phyloP scores from a whole-genome alignment of 2,797 vertebrate genomes.

The Sparidentex hasta region DNA sequence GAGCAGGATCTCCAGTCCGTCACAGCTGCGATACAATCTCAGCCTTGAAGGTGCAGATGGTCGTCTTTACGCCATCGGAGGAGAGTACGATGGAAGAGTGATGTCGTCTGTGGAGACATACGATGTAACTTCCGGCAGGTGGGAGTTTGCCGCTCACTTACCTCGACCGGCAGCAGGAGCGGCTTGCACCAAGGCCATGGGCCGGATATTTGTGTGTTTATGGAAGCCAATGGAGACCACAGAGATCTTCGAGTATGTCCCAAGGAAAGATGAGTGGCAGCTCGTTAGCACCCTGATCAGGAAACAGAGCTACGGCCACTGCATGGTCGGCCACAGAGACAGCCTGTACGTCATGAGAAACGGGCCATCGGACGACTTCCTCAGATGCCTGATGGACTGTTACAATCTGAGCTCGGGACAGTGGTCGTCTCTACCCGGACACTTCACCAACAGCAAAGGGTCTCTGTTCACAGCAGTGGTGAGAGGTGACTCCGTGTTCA shows the following conservation, averaged over 20 bases:
- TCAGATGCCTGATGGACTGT: slow-evolving; percentile 93
- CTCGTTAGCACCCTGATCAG: slow-evolving; percentile 87
- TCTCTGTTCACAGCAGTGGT: slow-evolving; percentile 92
- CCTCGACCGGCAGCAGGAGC: slow-evolving; percentile 87
- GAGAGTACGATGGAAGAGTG: slow-evolving; percentile 86
- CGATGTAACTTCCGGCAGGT: slow-evolving; percentile 78
- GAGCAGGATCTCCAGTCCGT: slow-evolving; percentile 87
- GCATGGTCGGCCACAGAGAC: slow-evolving; percentile 93
- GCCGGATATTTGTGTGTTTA: slow-evolving; percentile 91
- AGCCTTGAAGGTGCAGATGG: slow-evolving; percentile 87
- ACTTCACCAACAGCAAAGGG: slow-evolving; percentile 95
- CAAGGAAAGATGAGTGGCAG: slow-evolving; percentile 83
- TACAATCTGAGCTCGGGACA: slow-evolving; percentile 90
- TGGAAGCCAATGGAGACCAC: slow-evolving; percentile 94
- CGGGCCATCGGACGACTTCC: slow-evolving; percentile 93
- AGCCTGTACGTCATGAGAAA: slow-evolving; percentile 94
- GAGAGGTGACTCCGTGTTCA: slow-evolving; percentile 91
- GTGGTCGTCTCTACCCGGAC: slow-evolving; percentile 92
- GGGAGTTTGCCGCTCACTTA: slow-evolving; percentile 89
- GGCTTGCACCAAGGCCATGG: slow-evolving; percentile 88
- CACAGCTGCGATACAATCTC: slow-evolving; percentile 91
- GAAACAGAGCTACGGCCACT: slow-evolving; percentile 94
- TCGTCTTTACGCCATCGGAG: slow-evolving; percentile 90
- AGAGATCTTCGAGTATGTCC: slow-evolving; percentile 89
- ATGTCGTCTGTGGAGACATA: slow-evolving; percentile 93